Conservation (phyloP, 2,113 vertebrate genomes). For the Dicrurus megarhynchus region DNA sequence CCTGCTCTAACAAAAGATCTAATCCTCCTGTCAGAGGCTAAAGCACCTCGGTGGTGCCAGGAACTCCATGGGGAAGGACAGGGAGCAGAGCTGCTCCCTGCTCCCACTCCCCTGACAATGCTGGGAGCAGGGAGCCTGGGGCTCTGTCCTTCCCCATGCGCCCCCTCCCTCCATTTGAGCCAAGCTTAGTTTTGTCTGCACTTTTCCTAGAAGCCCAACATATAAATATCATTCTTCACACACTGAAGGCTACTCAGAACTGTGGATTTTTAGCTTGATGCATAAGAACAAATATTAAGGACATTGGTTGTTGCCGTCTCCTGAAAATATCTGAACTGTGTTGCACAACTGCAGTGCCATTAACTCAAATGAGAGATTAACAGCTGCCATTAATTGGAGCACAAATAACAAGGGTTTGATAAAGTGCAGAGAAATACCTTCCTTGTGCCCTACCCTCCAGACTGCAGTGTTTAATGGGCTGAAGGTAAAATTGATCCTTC, state of each 20-base stretch:
- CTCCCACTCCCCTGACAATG: neutral
- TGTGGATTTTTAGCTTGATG: neutral
- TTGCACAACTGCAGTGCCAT: neutral
- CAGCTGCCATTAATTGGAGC: neutral
- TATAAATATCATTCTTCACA: neutral
- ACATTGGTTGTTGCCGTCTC: neutral
- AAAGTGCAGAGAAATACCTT: neutral
- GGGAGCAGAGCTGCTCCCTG: too few relatives aligned
- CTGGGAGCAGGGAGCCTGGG: neutral
- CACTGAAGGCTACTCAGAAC: neutral
- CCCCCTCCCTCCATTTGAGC: neutral
- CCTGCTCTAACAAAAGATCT: neutral
- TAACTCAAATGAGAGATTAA: neutral
- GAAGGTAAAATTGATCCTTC: neutral
- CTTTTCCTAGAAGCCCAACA: neutral
- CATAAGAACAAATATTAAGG: neutral
- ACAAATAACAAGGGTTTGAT: neutral
- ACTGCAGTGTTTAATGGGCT: neutral
- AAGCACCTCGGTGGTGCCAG: neutral
- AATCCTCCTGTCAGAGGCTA: neutral
- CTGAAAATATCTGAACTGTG: neutral
- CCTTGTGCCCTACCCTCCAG: neutral
- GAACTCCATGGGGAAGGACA: accelerated
- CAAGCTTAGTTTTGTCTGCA: neutral
- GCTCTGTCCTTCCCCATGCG: accelerated